Evolutionary conservation across 92 coral and sea anemone genomes (phyloP), one percentile per base, ranked within the genome.

Genomic region (Epizoanthus scotinus): DNA sequence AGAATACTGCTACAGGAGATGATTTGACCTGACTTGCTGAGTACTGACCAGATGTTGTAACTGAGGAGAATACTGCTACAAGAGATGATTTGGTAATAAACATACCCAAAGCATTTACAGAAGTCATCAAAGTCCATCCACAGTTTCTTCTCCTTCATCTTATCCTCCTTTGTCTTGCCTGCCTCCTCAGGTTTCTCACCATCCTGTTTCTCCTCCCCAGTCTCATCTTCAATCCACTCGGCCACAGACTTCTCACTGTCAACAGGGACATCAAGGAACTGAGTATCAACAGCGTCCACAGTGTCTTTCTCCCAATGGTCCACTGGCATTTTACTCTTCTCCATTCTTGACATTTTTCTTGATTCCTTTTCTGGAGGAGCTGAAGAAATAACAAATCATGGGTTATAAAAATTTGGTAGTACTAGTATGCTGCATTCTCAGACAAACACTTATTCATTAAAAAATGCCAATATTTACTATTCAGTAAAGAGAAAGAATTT

Each of bases 51-150:
- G n/a, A n/a, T n/a, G n/a, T n/a, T n/a, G n/a, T n/a, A n/a, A n/a
- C n/a, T n/a, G n/a, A n/a, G n/a, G n/a, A n/a, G n/a, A n/a, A n/a
- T n/a, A n/a, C n/a, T n/a, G n/a, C n/a, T n/a, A n/a, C n/a, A n/a
- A n/a, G n/a, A n/a, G n/a, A n/a, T n/a, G n/a, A n/a, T n/a, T n/a
- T n/a, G n/a, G 36, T 6, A 8, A 71, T 1, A 34, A 18, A 40
- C 91, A 88, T 15, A 95, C 99, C 96, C 88, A 84, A 95, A 95
- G 73, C 99, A 90, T 86, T 93, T 95, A 84, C 99, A 95, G 79
- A 95, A 95, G 78, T 95, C 99, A n/a, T 86, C 98, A 87, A 86
- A 95, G 15, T 95, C 99, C 85, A 95, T 93, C 99, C 99, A 95
- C 57, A 95, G 77, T 84, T 94, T 93, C 89, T 89, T 95, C 36